Base-by-base conservation (phyloP, 2,888 invertebrate genomes). In the Mantis religiosa region DNA sequence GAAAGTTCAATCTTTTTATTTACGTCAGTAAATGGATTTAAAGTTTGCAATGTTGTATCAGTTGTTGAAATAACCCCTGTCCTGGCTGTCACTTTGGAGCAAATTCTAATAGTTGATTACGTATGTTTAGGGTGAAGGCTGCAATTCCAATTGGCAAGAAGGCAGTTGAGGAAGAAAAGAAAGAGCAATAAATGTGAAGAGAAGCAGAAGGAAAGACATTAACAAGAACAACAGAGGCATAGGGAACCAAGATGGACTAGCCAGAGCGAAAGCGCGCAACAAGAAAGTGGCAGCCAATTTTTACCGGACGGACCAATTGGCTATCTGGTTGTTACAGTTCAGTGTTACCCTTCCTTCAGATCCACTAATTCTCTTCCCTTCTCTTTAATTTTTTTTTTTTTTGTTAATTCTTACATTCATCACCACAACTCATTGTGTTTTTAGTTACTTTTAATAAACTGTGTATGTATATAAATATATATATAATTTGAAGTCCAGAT, bases 71-170 rank as follows among this genome's bases (percentile, higher is more conserved):
- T 71, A 30, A 2, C 54, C 54, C 15, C 4, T 71, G 20, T 71
- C 3, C 25, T 34, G 2, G 15, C 15, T 71, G 54, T 20, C 20
- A 25, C 54, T 0, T 54, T 14, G 54, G 54, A 71, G 6, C 54
- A 71, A 20, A 71, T 71, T 1, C 54, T 71, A 3, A 71, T 71
- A 4, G 20, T 20, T 71, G 54, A 71, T 20, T 71, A 20, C 15
- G 3, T 20, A 71, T 71, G 54, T 71, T 15, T 71, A 98, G 98
- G 93, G 96, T 98, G 92, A 97, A 97, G 93, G 97, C 97, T 92
- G 97, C 97, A 91, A 96, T 98, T 93, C 98, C 98, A 91, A 96
- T 98, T 93, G 97, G 97, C 93, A 96, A 97, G 95, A 97, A 97
- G 94, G 89, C 89, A 20, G 90, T 82, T 34, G 93, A 95, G 91